These are phyloP conservation scores for Iguana delicatissima DNA, from an alignment of 2,797 vertebrate genomes.

Conservation along the genomic window DNA sequence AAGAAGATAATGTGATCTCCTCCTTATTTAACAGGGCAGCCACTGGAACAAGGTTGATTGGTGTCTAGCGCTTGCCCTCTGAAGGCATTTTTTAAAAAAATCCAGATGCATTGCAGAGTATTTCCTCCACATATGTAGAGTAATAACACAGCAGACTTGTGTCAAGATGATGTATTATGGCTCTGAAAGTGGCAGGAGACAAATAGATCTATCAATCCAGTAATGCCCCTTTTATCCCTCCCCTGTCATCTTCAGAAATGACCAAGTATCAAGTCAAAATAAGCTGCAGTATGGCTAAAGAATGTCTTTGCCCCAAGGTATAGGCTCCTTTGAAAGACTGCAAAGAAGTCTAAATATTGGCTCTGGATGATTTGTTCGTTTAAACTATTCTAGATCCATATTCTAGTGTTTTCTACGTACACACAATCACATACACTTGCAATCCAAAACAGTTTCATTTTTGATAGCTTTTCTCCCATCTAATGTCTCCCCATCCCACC, in stretches of 20 bases:
- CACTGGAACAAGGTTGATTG: conserved; percentile 20
- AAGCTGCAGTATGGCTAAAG: not conserved
- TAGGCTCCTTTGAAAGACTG: not conserved
- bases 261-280: conserved; percentile 37
- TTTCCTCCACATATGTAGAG: conserved; percentile 19
- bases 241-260: not conserved
- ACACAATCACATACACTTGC: not conserved
- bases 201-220: conserved; percentile 35
- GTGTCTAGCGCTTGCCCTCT: not conserved
- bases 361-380: not conserved
- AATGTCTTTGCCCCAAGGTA: conserved; percentile 12
- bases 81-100: conserved; percentile 32
- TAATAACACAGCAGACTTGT: conserved; percentile 28
- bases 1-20: not conserved
- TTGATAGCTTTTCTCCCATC: conserved; percentile 4
- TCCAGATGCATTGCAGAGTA: conserved; percentile 22
- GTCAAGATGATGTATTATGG: conserved; percentile 25
- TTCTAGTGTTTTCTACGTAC: not conserved
- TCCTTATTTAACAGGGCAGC: conserved; percentile 16
- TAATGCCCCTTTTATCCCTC: conserved; percentile 15
- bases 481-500: too few species aligned
- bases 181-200: conserved; percentile 36
- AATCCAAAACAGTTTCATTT: conserved; percentile 10
- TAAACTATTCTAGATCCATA: conserved; percentile 12
- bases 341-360: conserved; percentile 20